These are phyloP conservation scores for Hippoglossus stenolepis DNA, from an alignment of 2,113 vertebrate species.

Conservation along the genomic window DNA sequence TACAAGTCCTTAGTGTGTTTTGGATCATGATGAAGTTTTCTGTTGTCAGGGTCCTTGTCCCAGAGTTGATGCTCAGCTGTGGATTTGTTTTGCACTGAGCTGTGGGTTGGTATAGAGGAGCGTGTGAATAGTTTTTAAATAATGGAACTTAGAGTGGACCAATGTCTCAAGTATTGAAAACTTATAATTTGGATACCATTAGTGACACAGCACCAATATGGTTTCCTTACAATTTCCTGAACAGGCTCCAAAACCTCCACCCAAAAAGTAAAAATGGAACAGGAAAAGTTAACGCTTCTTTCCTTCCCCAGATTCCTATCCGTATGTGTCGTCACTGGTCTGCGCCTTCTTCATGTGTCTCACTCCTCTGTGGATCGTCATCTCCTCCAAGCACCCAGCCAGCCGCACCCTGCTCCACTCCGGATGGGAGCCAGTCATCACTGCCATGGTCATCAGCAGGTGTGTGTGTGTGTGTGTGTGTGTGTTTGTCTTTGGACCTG, in stretches of 20 bases:
- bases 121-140: too few species aligned
- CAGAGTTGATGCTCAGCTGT: too few species aligned
- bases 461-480: slow-evolving; percentile 44
- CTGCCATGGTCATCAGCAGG: slow-evolving; percentile 98
- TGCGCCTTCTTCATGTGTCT: slow-evolving; percentile 95
- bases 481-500: neutral
- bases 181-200: too few species aligned
- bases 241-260: neutral
- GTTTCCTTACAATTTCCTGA: neutral
- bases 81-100: too few species aligned
- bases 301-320: slow-evolving; percentile 85
- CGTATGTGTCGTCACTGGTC: slow-evolving; percentile 91
- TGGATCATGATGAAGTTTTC: too few species aligned
- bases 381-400: slow-evolving; percentile 96
- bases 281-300: neutral
- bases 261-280: neutral
- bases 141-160: too few species aligned
- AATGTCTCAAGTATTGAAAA: too few species aligned
- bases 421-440: slow-evolving; percentile 98
- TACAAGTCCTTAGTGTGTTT: too few species aligned
- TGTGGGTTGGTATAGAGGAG: too few species aligned
- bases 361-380: slow-evolving; percentile 95
- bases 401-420: slow-evolving; percentile 96
- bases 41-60: too few species aligned
- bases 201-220: too few species aligned